These are phyloP conservation scores for Ochropacha duplaris DNA, from an alignment of 2,888 invertebrate genomes.

Conservation along the genomic window DNA sequence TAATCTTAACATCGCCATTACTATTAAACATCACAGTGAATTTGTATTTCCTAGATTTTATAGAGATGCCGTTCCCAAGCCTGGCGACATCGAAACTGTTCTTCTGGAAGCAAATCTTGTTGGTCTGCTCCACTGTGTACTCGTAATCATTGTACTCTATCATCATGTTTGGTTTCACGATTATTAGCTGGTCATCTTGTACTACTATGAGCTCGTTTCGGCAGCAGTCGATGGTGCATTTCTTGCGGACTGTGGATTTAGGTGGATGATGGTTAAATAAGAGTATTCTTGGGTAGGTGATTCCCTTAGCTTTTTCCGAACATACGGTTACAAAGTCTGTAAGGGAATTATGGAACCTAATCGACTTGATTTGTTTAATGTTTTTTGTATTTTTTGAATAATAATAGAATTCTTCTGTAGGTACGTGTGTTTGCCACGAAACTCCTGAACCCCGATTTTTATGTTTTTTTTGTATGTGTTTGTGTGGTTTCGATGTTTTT, in stretches of 20 bases:
- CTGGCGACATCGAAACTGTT: slow-evolving; percentile 86
- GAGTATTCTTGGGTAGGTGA: no score
- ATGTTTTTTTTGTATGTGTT: no score
- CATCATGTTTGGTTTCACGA: slow-evolving; percentile 85
- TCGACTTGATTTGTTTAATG: no score
- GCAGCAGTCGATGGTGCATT: slow-evolving; percentile 85
- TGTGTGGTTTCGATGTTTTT: no score
- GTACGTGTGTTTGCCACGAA: no score
- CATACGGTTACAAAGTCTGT: no score
- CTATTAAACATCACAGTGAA: slow-evolving; percentile 89
- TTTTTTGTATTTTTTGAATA: no score
- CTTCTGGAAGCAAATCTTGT: slow-evolving; percentile 83
- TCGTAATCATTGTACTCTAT: slow-evolving; percentile 87
- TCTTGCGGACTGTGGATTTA: slow-evolving; percentile 81
- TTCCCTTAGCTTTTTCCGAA: neutral
- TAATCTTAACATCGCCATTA: slow-evolving; percentile 87
- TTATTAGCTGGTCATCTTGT: slow-evolving; percentile 82
- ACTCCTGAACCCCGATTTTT: no score
- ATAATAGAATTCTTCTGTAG: no score
- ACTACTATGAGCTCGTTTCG: slow-evolving; percentile 84
- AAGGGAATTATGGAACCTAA: no score
- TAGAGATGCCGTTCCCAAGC: slow-evolving; percentile 86
- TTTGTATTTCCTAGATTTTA: slow-evolving; percentile 87
- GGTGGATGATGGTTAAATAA: no score
- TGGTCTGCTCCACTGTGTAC: slow-evolving; percentile 83